phyloP scores from a whole-genome alignment of 2,797 vertebrate genomes.

The Luscinia luscinia region DNA sequence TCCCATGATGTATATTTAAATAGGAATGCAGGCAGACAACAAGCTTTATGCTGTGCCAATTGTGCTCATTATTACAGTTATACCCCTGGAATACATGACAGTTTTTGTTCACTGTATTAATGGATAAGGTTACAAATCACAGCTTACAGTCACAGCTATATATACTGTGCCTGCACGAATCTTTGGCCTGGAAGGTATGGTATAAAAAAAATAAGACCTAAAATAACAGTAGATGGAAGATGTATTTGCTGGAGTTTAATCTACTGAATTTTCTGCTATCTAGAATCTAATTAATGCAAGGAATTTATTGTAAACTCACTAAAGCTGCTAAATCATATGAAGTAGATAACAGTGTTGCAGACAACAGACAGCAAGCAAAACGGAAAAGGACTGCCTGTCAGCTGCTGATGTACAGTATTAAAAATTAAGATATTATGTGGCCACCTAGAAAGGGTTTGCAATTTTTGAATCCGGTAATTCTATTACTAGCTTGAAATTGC shows the following conservation, averaged over 20 bases:
- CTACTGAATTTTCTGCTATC: background rate
- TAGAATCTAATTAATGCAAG: background rate
- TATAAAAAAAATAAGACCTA: background rate
- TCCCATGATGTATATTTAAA: background rate
- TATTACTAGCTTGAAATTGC: background rate
- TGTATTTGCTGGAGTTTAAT: background rate
- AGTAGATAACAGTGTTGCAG: background rate
- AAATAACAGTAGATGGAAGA: background rate
- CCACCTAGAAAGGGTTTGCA: background rate
- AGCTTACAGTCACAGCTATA: background rate
- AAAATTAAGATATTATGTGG: background rate
- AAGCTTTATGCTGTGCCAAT: background rate
- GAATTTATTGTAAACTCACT: background rate
- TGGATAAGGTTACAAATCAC: background rate
- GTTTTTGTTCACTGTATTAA: background rate
- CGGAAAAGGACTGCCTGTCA: background rate
- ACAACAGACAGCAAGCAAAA: background rate
- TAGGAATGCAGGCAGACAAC: background rate
- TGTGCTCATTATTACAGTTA: background rate
- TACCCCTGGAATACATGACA: background rate
- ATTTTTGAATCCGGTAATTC: background rate
- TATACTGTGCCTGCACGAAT: background rate
- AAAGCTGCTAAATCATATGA: background rate
- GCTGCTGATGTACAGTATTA: background rate
- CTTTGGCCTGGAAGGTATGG: background rate